Base-by-base conservation (phyloP, 2,113 vertebrate species). In the Formicarius rufipectus region DNA sequence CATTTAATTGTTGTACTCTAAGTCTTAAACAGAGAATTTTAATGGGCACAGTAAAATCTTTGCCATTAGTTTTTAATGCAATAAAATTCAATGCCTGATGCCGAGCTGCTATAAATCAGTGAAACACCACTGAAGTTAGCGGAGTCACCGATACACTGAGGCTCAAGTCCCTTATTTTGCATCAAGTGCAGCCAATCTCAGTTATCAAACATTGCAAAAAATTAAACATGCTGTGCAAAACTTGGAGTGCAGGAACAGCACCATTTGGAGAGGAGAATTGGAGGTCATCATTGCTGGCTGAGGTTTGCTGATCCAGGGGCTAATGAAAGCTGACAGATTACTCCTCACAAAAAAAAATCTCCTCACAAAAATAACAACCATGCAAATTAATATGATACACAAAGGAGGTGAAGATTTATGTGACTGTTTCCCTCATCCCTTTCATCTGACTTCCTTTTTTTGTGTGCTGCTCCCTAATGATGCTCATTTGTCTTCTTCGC, bases 261-360 rank as follows among this genome's bases (percentile, higher is more conserved):
- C 76, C 87, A 84, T 92, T 73, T 1, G 30, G 68, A 58, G 45
- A 95, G 92, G 80, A 92, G 74, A 85, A 44, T 1, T 91, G 69
- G 44, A 96, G 92, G 86, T 96, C 78, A 87, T 42, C 40, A 4
- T 24, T 40, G 45, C 75, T 80, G 55, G 22, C 50, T 86, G 71
- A 87, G 35, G 35, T 88, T 96, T 91, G 39, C 68, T 71, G 49
- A 62, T 74, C 72, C 47, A 69, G 74, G 28, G 53, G 20, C 67
- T 95, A 95, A 89, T 91, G 87, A 73, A 94, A 95, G 76, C 64
- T 89, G 95, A 95, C 94, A 96, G 76, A 84, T 88, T 86, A 71
- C 58, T 91, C 87, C 80, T 92, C 22, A 1, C 75, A 63, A 56
- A 96, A 56, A 74, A 94, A 75, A n/a, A 62, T 16, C 50, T 83